Conservation (phyloP, 2,888 invertebrate species). For the Dasypolia templi region DNA sequence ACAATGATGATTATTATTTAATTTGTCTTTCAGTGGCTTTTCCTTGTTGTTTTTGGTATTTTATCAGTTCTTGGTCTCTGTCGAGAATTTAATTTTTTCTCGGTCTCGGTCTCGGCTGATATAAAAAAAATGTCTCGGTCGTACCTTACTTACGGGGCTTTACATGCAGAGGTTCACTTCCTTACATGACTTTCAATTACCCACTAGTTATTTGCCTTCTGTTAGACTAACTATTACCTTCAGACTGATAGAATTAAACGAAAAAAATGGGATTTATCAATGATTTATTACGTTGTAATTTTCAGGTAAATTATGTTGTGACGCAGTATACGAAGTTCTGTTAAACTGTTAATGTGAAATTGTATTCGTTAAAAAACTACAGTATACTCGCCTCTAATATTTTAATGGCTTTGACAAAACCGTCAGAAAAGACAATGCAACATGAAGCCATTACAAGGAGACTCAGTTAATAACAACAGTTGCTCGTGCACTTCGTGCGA, state of each 20-base stretch:
- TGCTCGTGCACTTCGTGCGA: constrained; percentile 77
- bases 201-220: not conserved
- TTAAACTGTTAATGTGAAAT: constrained; percentile 58
- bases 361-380: constrained; percentile 46
- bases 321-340: constrained; percentile 29
- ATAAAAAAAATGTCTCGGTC: no score
- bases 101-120: no score
- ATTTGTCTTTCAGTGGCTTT: no score
- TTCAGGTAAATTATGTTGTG: constrained; percentile 66
- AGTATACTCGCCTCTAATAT: constrained; percentile 49
- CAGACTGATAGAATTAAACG: constrained; percentile 8
- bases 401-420: constrained; percentile 19
- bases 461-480: constrained; percentile 61
- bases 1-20: no score
- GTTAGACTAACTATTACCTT: not conserved
- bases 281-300: constrained; percentile 32
- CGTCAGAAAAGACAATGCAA: constrained; percentile 66
- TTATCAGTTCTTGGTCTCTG: no score
- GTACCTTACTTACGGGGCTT: not conserved
- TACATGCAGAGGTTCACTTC: not conserved
- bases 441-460: constrained; percentile 68
- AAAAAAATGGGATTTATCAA: not conserved
- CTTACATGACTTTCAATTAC: not conserved
- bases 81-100: no score
- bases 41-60: no score